Percentiles rank a stretch among this genome's conserved stretches.
These are phyloP conservation scores for Brachystomella parvula DNA, from an alignment of 1,140 invertebrate genomes.

Conservation along the genomic window DNA sequence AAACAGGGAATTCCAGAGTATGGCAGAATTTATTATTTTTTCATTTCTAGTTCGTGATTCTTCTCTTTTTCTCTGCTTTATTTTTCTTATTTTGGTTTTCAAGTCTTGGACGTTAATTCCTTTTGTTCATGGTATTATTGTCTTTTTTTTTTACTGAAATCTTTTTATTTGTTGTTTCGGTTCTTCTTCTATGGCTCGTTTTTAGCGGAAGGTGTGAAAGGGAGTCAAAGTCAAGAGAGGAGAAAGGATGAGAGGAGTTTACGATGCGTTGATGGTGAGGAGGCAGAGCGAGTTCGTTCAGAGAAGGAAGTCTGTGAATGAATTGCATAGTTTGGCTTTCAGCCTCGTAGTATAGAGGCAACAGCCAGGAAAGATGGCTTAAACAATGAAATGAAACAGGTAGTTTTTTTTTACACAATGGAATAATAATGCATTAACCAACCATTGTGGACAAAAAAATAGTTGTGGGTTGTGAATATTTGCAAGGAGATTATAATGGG, in stretches of 20 bases:
- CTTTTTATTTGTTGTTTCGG: not conserved
- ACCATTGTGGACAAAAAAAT: too few species aligned
- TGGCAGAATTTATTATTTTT: too few species aligned
- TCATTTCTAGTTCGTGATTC: too few species aligned
- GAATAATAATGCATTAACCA: too few species aligned
- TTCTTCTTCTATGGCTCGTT: not conserved
- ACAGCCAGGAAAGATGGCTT: not conserved
- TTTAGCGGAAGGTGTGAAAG: conserved; percentile 7
- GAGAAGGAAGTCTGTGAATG: not conserved
- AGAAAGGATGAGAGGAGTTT: not conserved
- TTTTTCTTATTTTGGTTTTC: too few species aligned
- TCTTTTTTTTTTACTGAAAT: not conserved
- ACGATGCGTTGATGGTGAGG: not conserved
- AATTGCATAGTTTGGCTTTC: conserved; percentile 8
- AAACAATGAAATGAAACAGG: not conserved
- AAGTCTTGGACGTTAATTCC: too few species aligned
- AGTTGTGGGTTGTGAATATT: too few species aligned
- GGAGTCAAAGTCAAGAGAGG: not conserved
- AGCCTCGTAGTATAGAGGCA: not conserved
- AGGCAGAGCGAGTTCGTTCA: too few species aligned
- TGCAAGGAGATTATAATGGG: too few species aligned
- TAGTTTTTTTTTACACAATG: conserved; percentile 5
- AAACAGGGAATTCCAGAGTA: too few species aligned
- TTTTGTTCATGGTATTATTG: too few species aligned
- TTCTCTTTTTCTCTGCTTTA: too few species aligned